These are phyloP conservation scores for Melolontha melolontha DNA, from an alignment of 2,888 invertebrate genomes.

Conservation along the genomic window DNA sequence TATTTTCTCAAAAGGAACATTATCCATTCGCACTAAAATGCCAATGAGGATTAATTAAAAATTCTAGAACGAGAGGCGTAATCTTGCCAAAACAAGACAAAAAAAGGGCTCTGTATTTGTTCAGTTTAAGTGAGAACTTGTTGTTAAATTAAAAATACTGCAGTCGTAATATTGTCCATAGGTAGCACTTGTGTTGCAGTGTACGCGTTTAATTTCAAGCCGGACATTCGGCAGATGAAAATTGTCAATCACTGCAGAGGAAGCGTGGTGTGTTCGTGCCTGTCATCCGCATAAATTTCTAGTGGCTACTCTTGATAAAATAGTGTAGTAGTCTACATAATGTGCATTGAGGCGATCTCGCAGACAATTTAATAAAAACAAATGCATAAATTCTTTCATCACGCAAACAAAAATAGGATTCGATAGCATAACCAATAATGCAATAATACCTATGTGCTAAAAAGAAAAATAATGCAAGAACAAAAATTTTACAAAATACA, in stretches of 20 bases:
- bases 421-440: no score
- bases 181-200: conserved; percentile 4
- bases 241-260: conserved; percentile 37
- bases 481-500: no score
- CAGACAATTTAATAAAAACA: conserved; percentile 12
- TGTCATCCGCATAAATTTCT: conserved; percentile 32
- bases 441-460: no score
- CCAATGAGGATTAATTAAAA: no score
- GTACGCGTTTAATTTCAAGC: conserved; percentile 31
- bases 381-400: no score
- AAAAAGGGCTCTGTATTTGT: background rate
- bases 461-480: no score
- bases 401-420: no score
- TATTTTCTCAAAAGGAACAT: no score
- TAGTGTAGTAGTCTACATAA: conserved; percentile 3
- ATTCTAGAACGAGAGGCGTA: no score
- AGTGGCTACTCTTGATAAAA: conserved; percentile 9
- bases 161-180: conserved; percentile 26
- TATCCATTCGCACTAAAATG: no score
- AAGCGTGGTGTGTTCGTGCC: conserved; percentile 24
- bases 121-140: conserved; percentile 11
- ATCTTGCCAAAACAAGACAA: no score
- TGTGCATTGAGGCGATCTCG: background rate
- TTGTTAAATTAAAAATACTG: conserved; percentile 35
- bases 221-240: conserved; percentile 31